Evolutionary conservation across 2,797 vertebrate genomes (phyloP), one percentile per base, ranked within the genome.

Genomic region (Erpetoichthys calabaricus): DNA sequence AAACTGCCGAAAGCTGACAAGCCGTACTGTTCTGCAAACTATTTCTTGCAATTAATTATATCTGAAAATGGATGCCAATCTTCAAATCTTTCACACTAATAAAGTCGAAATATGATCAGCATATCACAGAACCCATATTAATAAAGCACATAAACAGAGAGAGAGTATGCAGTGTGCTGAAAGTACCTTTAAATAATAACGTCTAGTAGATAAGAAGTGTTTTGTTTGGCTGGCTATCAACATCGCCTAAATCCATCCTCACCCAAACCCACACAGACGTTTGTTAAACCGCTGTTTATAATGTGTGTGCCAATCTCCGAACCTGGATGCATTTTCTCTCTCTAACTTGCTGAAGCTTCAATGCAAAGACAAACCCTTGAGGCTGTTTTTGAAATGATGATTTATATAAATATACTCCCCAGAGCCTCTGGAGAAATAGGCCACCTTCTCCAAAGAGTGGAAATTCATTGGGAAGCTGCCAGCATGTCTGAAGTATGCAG

Each of bases 341-440:
- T 60, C 46, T 41, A 60, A 60, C 47, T 60, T 52, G 45, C 54
- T 52, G 59, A 42, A 45, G 55, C 47, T 52, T 60, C 51, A 9
- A 55, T 51, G 47, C 55, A 56, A 51, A 7, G 45, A 56, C 41
- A 56, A 60, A 56, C 53, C 47, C 47, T 60, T 46, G 44, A 44
- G 42, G 60, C 45, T 53, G 44, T 54, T 43, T 58, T 43, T 49
- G 56, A 56, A 45, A 57, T 44, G 43, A 47, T 55, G 56, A 47
- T 55, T 62, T 62, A 57, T 55, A 55, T 46, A 54, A 56, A 49
- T 53, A 44, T 53, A 47, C 45, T 62, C 60, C 60, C 59, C n/a
- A 10, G 44, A 45, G 53, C 53, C 45, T 51, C 43, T 44, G 44
- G 59, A 7, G 47, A 56, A 60, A 56, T 42, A 60, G 44, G 44